Conservation (phyloP, 2,113 vertebrate genomes). For the Chaetops frenatus region DNA sequence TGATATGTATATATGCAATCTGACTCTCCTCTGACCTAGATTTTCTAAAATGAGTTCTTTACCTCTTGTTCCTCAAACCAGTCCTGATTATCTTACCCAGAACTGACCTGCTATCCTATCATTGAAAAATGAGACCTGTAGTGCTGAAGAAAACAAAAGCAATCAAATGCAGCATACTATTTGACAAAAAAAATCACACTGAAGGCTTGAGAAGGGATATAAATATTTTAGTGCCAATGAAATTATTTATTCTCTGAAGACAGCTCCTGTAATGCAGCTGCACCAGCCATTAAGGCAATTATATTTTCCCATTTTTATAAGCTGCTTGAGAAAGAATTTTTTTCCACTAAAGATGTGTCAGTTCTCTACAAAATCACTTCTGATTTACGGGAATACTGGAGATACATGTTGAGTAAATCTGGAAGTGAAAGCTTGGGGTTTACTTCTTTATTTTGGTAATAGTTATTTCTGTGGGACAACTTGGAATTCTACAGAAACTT, state of each 20-base stretch:
- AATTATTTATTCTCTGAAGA: constrained; percentile 7
- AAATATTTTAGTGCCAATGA: constrained; percentile 17
- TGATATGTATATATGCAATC: neutral
- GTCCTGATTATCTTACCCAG: neutral
- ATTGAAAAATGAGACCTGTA: neutral
- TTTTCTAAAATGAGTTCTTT: neutral
- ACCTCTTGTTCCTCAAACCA: neutral
- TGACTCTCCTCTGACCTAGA: neutral
- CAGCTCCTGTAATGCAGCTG: neutral
- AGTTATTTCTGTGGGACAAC: neutral
- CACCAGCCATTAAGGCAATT: constrained; percentile 11
- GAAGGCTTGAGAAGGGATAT: neutral
- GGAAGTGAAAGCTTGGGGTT: neutral
- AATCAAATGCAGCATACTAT: neutral
- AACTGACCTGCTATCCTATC: neutral
- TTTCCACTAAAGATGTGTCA: neutral
- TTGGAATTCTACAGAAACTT: neutral
- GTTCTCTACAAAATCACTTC: neutral
- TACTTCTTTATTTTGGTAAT: neutral
- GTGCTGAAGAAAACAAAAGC: neutral
- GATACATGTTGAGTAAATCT: neutral
- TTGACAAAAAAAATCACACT: neutral
- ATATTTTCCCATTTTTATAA: neutral
- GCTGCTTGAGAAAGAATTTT: neutral
- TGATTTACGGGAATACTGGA: neutral